Conservation (phyloP, 2,797 vertebrate species). For the Strix occidentalis region DNA sequence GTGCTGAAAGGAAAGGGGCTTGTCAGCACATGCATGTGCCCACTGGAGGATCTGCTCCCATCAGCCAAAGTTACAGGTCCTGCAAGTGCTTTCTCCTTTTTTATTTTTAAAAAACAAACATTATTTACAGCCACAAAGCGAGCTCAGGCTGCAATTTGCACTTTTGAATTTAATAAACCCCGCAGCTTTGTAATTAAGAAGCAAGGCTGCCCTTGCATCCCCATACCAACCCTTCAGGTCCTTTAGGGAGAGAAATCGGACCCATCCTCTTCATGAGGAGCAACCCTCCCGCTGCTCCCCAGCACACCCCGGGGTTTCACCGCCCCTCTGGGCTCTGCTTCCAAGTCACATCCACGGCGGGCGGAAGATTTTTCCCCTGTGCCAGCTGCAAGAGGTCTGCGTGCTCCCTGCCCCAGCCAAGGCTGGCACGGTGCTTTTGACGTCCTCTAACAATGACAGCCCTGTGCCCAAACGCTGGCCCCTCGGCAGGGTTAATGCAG, state of each 20-base stretch:
- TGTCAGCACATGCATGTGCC: not conserved
- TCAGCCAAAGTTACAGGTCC: not conserved
- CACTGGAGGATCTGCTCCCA: not conserved
- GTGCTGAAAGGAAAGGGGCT: not conserved
- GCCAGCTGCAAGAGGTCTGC: not conserved
- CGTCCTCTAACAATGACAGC: not conserved
- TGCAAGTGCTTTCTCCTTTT: not conserved
- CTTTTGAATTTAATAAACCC: not conserved
- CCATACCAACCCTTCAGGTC: not conserved
- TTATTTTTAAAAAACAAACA: not conserved
- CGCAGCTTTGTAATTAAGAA: rapidly evolving
- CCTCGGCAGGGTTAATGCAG: not conserved
- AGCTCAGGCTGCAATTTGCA: not conserved
- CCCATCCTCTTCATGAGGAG: not conserved
- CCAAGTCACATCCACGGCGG: rapidly evolving
- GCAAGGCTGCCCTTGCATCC: not conserved
- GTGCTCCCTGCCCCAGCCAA: not conserved
- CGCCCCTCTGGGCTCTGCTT: not conserved
- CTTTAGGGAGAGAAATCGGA: not conserved
- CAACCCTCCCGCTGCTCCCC: not conserved
- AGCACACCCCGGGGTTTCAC: not conserved
- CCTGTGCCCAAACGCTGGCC: not conserved
- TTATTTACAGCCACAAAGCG: not conserved
- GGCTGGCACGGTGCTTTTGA: not conserved
- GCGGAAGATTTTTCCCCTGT: not conserved